Conservation (phyloP, 2,113 vertebrate species). For the Mesoclemmys tuberculata region DNA sequence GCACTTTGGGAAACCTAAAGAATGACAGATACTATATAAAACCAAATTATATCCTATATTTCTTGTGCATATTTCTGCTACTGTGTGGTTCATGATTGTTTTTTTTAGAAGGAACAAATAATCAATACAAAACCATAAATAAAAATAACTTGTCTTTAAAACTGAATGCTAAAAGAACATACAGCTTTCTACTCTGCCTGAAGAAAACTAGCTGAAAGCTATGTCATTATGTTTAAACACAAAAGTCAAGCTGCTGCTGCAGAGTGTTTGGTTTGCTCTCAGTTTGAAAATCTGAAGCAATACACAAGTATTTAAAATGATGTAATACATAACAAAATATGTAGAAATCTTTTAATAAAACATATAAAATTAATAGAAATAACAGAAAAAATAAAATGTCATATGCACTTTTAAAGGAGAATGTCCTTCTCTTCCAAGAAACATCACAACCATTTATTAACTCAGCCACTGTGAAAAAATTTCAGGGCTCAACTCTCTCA, state of each 20-base stretch:
- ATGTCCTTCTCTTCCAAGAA: background rate
- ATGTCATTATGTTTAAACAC: constrained; percentile 67
- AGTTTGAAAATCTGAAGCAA: constrained; percentile 25
- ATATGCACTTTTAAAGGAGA: constrained; percentile 1
- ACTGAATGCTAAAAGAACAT: constrained; percentile 72
- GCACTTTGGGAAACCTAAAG: constrained; percentile 36
- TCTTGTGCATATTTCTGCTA: constrained; percentile 67
- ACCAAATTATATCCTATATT: constrained; percentile 27
- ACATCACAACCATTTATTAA: background rate
- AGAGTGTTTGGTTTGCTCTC: constrained; percentile 36
- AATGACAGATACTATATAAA: constrained; percentile 49
- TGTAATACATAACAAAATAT: background rate
- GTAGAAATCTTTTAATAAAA: background rate
- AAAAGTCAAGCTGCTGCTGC: constrained; percentile 59
- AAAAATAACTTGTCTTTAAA: constrained; percentile 80
- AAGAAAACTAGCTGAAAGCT: constrained; percentile 68
- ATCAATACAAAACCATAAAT: constrained; percentile 76
- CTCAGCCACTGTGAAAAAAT: background rate
- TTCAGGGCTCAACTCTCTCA: background rate
- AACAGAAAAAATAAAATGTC: background rate
- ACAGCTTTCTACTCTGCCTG: constrained; percentile 62
- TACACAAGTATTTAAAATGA: constrained; percentile 33
- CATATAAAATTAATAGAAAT: background rate
- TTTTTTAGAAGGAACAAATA: constrained; percentile 78
- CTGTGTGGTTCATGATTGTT: constrained; percentile 73